phyloP scores from a whole-genome alignment of 2,113 vertebrate species.

The Pyxicephalus adspersus region DNA sequence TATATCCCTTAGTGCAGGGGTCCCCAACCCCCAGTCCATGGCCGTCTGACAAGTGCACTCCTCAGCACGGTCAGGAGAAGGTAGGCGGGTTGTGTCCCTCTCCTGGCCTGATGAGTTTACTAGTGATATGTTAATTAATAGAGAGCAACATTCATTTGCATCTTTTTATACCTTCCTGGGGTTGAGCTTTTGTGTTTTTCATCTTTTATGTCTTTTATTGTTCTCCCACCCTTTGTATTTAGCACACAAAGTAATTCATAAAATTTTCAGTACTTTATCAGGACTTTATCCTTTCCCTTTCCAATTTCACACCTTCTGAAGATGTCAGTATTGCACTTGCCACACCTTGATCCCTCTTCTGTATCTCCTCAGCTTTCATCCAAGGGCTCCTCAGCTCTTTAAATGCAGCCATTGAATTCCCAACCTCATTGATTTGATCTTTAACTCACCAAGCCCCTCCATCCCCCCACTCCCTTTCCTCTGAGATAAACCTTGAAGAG shows the following conservation, averaged over 20 bases:
- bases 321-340: constrained; percentile 23
- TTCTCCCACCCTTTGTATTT: no score
- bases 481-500: constrained; percentile 51
- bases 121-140: no score
- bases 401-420: constrained; percentile 50
- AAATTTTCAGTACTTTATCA: no score
- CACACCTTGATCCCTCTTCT: constrained; percentile 5
- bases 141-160: no score
- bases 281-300: not conserved
- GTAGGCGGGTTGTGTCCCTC: no score
- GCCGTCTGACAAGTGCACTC: no score
- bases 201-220: not conserved
- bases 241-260: no score
- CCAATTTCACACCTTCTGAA: constrained; percentile 24
- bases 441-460: constrained; percentile 14
- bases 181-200: not conserved
- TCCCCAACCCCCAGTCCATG: no score
- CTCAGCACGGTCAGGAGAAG: no score
- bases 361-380: constrained; percentile 21
- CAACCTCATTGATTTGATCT: constrained; percentile 55
- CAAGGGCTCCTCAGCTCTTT: constrained; percentile 34
- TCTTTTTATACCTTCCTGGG: not conserved
- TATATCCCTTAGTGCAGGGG: no score
- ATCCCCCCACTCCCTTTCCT: constrained; percentile 18
- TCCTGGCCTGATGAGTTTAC: no score